Conservation (phyloP, 2,113 vertebrate species). For the Erythrocercus mccallii region DNA sequence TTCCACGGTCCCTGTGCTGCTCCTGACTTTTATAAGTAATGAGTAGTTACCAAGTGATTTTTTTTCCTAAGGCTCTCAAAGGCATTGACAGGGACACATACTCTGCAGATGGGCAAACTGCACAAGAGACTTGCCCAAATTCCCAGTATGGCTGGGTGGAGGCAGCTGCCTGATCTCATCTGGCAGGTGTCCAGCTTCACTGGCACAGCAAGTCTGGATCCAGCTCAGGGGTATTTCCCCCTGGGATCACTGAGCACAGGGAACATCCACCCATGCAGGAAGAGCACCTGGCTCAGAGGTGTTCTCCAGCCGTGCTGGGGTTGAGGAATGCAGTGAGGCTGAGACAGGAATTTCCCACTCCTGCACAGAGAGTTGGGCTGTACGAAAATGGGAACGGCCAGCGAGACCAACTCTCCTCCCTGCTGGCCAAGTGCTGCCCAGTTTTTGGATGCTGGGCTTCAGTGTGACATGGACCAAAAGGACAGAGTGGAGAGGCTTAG, state of each 20-base stretch:
- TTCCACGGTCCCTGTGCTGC: not conserved
- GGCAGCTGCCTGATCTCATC: not conserved
- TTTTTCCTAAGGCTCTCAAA: not conserved
- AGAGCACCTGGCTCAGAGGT: fast-evolving
- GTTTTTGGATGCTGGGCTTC: not conserved
- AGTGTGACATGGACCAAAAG: not conserved
- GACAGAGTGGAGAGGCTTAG: not conserved
- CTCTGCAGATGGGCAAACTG: not conserved
- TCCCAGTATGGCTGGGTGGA: not conserved
- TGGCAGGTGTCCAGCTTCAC: not conserved
- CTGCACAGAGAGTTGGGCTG: not conserved
- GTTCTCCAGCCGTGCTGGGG: not conserved
- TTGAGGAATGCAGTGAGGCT: not conserved
- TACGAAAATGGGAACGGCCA: not conserved
- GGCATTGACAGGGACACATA: not conserved
- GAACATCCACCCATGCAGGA: not conserved
- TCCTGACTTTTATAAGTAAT: not conserved
- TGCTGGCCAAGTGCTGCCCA: not conserved
- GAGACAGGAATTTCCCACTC: not conserved
- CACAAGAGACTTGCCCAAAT: not conserved
- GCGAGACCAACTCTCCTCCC: not conserved
- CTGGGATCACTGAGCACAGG: not conserved
- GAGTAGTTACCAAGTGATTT: not conserved
- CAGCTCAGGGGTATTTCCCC: not conserved
- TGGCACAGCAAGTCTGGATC: fast-evolving